Base-by-base conservation (phyloP, 2,113 vertebrate genomes). In the Eulemur macaco region DNA sequence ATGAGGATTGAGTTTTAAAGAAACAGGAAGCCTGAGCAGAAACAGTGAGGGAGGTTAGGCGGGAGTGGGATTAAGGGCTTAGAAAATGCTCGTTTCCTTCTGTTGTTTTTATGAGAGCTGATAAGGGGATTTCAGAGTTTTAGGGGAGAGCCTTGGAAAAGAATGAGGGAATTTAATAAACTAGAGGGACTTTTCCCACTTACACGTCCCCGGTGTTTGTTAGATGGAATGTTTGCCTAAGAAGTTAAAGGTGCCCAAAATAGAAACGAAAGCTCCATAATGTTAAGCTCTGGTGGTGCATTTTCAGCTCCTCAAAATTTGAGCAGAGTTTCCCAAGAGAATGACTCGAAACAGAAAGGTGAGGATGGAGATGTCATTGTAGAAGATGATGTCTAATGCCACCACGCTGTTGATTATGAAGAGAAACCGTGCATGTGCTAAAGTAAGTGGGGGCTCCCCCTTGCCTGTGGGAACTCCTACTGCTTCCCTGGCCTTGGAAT, bases 51-150 rank as follows among this genome's bases (percentile, higher is more conserved):
- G 64, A 63, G 18, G 56, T 68, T 60, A 66, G 78, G 85, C 15
- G 25, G 69, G 63, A 91, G 39, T n/a, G 31, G 91, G 56, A 82
- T 50, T 31, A 8, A 66, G 77, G 34, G 6, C 34, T 88, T 68
- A 91, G 84, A 97, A 58, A 90, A 78, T 52, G 58, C 88, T 29
- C 3, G 27, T 58, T 98, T 96, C 91, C 94, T 86, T 92, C 88
- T 82, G 66, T 68, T 95, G 93, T 89, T 68, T 42, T 92, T 47
- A 18, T 15, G 34, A 95, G 77, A 86, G 81, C 82, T 74, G 93
- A 94, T 93, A 96, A 95, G 93, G 73, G 17, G 68, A 92, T 14
- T 73, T 87, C 31, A 63, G 88, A 50, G 29, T 89, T 89, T 82
- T 6, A 2, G n/a, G 27, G 66, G 64, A 76, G 20, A 94, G n/a